A percentile compares a stretch with the other conserved stretches of the same genome.
Conservation (phyloP, 2,888 invertebrate genomes). For the Epirrita christyi region DNA sequence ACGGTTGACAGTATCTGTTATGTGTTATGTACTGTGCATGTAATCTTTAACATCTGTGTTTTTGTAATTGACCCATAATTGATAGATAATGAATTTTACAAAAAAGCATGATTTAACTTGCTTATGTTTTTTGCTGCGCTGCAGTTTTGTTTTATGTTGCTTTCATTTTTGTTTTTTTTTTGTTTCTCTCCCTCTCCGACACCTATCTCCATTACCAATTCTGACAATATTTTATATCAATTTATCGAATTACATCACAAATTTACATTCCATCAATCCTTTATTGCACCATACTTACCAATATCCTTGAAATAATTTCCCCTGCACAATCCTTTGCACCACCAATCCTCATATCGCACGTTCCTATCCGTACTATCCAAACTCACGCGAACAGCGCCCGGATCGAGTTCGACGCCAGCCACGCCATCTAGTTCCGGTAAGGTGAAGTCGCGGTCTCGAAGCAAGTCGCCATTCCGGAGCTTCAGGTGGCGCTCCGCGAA, state of each 20-base stretch:
- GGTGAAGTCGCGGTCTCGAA: constrained; percentile 94
- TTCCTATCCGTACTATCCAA: constrained; percentile 36
- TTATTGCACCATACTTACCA: background rate
- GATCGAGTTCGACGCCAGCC: constrained; percentile 72
- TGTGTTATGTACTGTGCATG: constrained; percentile 33
- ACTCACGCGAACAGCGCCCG: constrained; percentile 62
- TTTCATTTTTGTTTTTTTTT: constrained; percentile 73
- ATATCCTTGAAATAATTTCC: background rate
- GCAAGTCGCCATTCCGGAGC: constrained; percentile 97
- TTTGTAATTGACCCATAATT: constrained; percentile 55
- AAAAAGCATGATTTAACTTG: constrained; percentile 56
- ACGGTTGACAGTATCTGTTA: constrained; percentile 24
- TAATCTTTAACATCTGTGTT: constrained; percentile 63
- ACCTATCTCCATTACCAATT: constrained; percentile 8
- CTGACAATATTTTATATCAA: constrained; percentile 11
- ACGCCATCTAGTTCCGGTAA: constrained; percentile 85
- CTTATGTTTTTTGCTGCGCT: constrained; percentile 76
- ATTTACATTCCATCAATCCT: background rate
- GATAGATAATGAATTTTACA: constrained; percentile 30
- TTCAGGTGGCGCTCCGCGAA: constrained; percentile 95
- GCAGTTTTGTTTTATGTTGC: constrained; percentile 76
- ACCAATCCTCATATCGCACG: constrained; percentile 30
- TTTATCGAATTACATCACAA: constrained; percentile 3
- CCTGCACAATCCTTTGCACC: background rate
- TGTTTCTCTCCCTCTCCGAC: constrained; percentile 48